Percentiles rank a stretch among this genome's conserved stretches.
These are phyloP conservation scores for Tinea pellionella DNA, from an alignment of 2,888 invertebrate species.

Conservation along the genomic window DNA sequence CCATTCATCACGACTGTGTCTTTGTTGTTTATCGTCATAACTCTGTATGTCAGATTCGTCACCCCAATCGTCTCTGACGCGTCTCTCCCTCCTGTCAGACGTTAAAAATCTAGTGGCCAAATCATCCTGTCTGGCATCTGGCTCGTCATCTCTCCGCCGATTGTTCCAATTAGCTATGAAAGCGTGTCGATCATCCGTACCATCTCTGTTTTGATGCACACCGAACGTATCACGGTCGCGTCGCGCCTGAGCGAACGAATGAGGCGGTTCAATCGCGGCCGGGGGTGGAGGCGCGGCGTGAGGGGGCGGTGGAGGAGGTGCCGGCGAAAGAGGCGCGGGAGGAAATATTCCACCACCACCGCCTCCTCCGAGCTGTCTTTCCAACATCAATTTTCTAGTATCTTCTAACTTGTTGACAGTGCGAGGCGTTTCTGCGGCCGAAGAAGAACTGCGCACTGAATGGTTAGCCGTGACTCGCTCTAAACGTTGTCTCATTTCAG, in stretches of 20 bases:
- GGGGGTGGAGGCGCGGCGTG: slow-evolving; percentile 67
- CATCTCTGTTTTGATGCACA: slow-evolving; percentile 75
- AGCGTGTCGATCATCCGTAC: slow-evolving; percentile 64
- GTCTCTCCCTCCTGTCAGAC: slow-evolving; percentile 45
- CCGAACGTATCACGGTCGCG: slow-evolving; percentile 80
- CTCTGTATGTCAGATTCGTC: slow-evolving; percentile 49
- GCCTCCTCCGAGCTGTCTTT: slow-evolving; percentile 81
- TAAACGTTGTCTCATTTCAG: slow-evolving; percentile 90
- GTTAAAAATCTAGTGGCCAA: slow-evolving; percentile 55
- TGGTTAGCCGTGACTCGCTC: slow-evolving; percentile 92
- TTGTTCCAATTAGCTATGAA: slow-evolving; percentile 65
- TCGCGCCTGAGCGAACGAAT: slow-evolving; percentile 74
- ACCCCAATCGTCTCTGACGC: slow-evolving; percentile 51
- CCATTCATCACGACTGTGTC: slow-evolving; percentile 51
- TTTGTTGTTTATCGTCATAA: slow-evolving; percentile 43
- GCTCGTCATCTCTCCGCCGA: slow-evolving; percentile 49
- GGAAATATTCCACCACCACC: slow-evolving; percentile 70
- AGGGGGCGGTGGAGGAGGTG: slow-evolving; percentile 72
- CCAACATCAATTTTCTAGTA: slow-evolving; percentile 84
- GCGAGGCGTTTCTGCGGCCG: slow-evolving; percentile 76
- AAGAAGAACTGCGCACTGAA: slow-evolving; percentile 83
- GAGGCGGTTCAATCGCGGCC: slow-evolving; percentile 72
- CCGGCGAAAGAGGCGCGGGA: slow-evolving; percentile 71
- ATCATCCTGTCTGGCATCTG: slow-evolving; percentile 45
- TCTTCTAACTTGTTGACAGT: slow-evolving; percentile 86